Conservation (phyloP, 1,140 invertebrate species). For the Oryctes rhinoceros region DNA sequence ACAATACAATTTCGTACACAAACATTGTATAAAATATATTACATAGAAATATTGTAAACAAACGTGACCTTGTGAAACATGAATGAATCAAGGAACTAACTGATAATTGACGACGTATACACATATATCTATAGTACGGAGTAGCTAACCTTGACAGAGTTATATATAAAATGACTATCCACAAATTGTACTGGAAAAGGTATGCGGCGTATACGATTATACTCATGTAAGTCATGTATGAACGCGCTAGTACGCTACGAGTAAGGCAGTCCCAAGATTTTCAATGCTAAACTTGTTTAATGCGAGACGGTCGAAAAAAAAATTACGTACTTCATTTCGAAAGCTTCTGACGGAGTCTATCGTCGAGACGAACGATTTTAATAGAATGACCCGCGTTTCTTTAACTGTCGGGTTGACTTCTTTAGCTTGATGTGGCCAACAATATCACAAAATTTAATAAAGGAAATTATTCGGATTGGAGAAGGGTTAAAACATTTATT, state of each 20-base stretch:
- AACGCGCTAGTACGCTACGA: neutral
- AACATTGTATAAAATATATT: neutral
- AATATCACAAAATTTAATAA: no score
- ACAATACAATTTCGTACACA: no score
- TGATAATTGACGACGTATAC: neutral
- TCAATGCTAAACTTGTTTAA: neutral
- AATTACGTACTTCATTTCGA: no score
- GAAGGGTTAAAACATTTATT: no score
- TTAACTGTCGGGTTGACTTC: no score
- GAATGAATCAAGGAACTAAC: constrained; percentile 37
- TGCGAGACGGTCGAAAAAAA: no score
- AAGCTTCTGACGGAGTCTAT: no score
- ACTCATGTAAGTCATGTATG: neutral
- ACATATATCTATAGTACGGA: constrained; percentile 12
- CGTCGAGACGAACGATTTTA: no score
- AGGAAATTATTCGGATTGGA: no score
- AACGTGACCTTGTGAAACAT: constrained; percentile 17
- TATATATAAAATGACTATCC: constrained; percentile 20
- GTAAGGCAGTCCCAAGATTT: neutral
- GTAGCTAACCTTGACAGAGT: constrained; percentile 31
- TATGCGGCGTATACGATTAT: constrained; percentile 6
- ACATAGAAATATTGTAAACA: constrained; percentile 18
- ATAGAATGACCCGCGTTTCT: no score
- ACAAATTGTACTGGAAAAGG: neutral
- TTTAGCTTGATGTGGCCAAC: no score